Evolutionary conservation across 2,113 vertebrate genomes (phyloP), one percentile per base, ranked within the genome.

Genomic region (Monopterus albus): DNA sequence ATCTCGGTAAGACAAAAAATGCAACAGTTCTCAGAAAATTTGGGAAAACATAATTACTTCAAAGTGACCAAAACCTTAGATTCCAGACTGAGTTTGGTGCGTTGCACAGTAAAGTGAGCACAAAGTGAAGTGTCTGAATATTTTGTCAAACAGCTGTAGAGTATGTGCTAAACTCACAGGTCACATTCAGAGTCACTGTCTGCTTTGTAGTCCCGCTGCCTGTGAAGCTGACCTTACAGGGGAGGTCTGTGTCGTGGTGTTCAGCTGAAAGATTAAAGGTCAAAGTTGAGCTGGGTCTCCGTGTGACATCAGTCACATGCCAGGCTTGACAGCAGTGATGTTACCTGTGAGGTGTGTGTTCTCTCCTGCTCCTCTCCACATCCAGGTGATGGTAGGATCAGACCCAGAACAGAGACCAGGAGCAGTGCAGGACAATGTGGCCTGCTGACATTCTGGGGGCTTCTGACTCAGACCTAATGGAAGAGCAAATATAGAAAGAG

Each of bases 341-440:
- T 18, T 68, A 40, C 31, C 50, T 25, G 38, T n/a, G 23, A 69
- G 20, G n/a, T 38, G 12, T 20, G 50, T 36, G 14, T 18, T 45
- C 36, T 42, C 52, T 61, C 17, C 58, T 47, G 39, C 10, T 71
- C 56, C 25, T 42, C 49, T 55, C 73, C 81, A 81, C 14, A 0
- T 77, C 85, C 83, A 89, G 52, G 38, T 81, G 40, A 88, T 68
- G 1, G 47, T 0, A 23, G 75, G 67, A 9, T 0, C 4, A 2
- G 61, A 53, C 33, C 68, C 60, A 35, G 55, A 78, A 55, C 61
- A 79, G 47, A 49, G 49, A 52, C 58, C 53, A 6, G 72, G 71
- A 55, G 78, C 66, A 23, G 35, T 83, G 74, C 82, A 88, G 67
- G 56, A 88, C 57, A 90, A 76, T 10, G 70, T 72, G 75, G 58